Conservation (phyloP, 2,113 vertebrate species). For the Scophthalmus maximus region DNA sequence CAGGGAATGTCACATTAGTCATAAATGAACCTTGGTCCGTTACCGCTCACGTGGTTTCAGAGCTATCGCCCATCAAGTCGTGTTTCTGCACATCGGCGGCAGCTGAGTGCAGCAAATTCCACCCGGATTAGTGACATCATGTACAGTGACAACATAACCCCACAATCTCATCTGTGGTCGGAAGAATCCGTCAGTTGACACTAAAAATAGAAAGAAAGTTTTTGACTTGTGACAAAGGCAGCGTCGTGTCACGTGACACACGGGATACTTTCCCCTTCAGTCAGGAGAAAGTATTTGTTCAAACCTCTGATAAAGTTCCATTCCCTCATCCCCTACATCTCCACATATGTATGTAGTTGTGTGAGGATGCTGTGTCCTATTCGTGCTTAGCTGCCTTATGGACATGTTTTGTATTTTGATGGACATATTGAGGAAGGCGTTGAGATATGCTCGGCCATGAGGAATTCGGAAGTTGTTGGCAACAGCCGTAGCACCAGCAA, state of each 20-base stretch:
- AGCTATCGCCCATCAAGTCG: not conserved
- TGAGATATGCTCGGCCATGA: not conserved
- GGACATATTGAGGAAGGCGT: not conserved
- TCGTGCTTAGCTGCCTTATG: not conserved
- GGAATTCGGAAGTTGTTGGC: not conserved
- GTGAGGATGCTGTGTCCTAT: not conserved
- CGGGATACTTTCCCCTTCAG: not conserved
- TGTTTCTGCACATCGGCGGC: not conserved
- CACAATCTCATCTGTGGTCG: not conserved
- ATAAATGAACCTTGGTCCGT: not conserved
- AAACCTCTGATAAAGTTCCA: not conserved
- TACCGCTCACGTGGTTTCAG: not conserved
- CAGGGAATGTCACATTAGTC: not conserved
- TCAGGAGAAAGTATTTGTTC: not conserved
- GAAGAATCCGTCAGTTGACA: not conserved
- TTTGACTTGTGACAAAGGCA: constrained; percentile 1
- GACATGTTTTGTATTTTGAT: not conserved
- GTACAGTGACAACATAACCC: not conserved
- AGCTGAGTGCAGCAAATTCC: not conserved
- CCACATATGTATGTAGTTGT: not conserved
- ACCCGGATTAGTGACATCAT: constrained; percentile 2
- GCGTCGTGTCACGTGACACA: not conserved
- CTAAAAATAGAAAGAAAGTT: constrained; percentile 16
- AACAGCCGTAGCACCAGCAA: constrained; percentile 9
- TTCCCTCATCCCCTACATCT: no score